Evolutionary conservation across 2,888 invertebrate species (phyloP).

Genomic region (Tanypteryx hageni): DNA sequence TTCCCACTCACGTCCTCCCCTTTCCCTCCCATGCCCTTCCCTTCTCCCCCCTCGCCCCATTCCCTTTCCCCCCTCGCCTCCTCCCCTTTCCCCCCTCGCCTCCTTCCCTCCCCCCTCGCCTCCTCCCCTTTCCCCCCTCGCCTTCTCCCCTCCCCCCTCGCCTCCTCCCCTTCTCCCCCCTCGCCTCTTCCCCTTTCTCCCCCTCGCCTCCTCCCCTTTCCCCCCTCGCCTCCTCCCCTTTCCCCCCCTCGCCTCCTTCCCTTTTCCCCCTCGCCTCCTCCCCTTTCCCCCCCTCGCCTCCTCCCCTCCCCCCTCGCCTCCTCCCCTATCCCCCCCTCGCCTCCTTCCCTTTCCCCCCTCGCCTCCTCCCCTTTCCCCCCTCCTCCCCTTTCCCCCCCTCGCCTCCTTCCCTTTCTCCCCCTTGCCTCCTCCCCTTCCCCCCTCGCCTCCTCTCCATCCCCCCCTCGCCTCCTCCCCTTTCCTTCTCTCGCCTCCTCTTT

Average conservation of each 20-base stretch:
- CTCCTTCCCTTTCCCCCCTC: too few relatives aligned
- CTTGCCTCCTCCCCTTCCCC: too few relatives aligned
- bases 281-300: background rate
- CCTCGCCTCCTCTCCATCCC: background rate
- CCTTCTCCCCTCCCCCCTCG: background rate
- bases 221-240: background rate
- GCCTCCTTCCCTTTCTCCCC: background rate
- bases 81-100: too few relatives aligned
- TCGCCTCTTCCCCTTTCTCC: background rate
- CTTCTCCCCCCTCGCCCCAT: background rate
- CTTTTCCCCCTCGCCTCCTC: background rate
- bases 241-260: background rate
- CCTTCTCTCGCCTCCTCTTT: background rate
- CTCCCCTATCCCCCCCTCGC: background rate
- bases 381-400: too few relatives aligned
- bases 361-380: background rate
- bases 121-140: too few relatives aligned
- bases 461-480: background rate
- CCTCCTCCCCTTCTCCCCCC: background rate
- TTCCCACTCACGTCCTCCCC: background rate
- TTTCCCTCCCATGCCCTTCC: background rate
- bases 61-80: background rate
- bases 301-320: background rate
- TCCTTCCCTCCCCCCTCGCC: too few relatives aligned
- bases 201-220: background rate